These are phyloP conservation scores for Sinotaia quadrata DNA, from an alignment of 2,888 invertebrate genomes.

Conservation along the genomic window DNA sequence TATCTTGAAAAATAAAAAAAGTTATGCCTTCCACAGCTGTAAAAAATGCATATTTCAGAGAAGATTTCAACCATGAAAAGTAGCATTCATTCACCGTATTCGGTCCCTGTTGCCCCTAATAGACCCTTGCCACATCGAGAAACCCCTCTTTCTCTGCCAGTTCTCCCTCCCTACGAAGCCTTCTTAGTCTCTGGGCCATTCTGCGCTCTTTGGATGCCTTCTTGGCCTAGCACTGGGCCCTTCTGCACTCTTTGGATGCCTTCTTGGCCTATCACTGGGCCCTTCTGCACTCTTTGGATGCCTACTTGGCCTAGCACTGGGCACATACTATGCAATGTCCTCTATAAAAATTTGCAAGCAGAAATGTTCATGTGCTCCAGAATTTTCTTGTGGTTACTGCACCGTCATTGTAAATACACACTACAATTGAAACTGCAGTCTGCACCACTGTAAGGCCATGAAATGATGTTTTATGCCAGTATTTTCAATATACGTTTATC, in stretches of 20 bases:
- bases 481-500: background rate
- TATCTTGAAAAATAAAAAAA: conserved; percentile 24
- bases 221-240: no score
- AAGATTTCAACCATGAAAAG: background rate
- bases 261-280: no score
- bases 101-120: background rate
- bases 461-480: background rate
- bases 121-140: background rate
- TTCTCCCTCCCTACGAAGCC: conserved; percentile 12
- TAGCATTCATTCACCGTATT: background rate
- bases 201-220: conserved; percentile 9
- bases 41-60: background rate
- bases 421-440: conserved; percentile 7
- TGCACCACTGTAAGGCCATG: conserved; percentile 6
- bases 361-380: background rate
- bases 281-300: no score
- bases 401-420: conserved; percentile 10
- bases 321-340: background rate
- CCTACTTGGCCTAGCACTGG: background rate
- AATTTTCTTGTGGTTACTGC: background rate
- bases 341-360: background rate
- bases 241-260: no score
- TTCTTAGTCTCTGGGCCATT: conserved; percentile 15
- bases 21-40: background rate
- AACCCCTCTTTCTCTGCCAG: background rate